Conservation (phyloP, 2,797 vertebrate species). For the Eptatretus atami region DNA sequence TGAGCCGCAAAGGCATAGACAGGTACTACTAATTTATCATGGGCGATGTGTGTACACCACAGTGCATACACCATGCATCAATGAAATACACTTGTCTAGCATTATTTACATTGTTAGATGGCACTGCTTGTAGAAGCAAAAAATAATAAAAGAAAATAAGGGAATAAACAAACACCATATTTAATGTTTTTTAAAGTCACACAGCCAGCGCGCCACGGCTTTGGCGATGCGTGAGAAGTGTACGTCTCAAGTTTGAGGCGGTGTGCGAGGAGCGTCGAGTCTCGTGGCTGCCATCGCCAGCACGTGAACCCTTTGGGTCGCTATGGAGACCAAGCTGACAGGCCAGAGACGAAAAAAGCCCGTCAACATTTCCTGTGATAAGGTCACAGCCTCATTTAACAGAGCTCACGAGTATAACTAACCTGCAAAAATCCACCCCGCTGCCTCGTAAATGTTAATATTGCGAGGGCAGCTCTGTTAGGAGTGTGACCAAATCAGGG, state of each 20-base stretch:
- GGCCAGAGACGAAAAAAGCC: slow-evolving; percentile 5
- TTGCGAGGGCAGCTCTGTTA: slow-evolving; percentile 2
- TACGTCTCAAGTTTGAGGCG: too few relatives aligned
- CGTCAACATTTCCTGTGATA: slow-evolving; percentile 3
- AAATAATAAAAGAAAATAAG: slow-evolving; percentile 18
- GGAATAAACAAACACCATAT: slow-evolving; percentile 18
- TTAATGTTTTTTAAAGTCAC: slow-evolving; percentile 98
- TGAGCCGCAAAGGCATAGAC: too few relatives aligned
- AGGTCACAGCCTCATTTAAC: slow-evolving; percentile 5
- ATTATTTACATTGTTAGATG: slow-evolving; percentile 97
- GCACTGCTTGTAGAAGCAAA: slow-evolving; percentile 92
- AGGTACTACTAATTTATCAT: too few relatives aligned
- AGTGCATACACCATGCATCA: slow-evolving; percentile 13
- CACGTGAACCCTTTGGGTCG: neutral
- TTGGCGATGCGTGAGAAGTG: too few relatives aligned
- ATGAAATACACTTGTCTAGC: slow-evolving; percentile 39
- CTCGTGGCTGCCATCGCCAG: too few relatives aligned
- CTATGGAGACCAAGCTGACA: slow-evolving; percentile 5
- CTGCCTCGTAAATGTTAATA: slow-evolving; percentile 5
- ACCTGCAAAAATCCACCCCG: slow-evolving; percentile 4
- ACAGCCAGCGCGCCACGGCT: slow-evolving; percentile 17
- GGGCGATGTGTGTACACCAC: too few relatives aligned
- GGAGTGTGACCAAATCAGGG: slow-evolving; percentile 1
- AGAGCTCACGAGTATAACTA: slow-evolving; percentile 5
- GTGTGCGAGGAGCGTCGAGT: too few relatives aligned